Percentiles rank a stretch among this genome's conserved stretches.
Evolutionary conservation across 2,797 vertebrate species (phyloP).

Genomic region (Zenarchopterus dispar): DNA sequence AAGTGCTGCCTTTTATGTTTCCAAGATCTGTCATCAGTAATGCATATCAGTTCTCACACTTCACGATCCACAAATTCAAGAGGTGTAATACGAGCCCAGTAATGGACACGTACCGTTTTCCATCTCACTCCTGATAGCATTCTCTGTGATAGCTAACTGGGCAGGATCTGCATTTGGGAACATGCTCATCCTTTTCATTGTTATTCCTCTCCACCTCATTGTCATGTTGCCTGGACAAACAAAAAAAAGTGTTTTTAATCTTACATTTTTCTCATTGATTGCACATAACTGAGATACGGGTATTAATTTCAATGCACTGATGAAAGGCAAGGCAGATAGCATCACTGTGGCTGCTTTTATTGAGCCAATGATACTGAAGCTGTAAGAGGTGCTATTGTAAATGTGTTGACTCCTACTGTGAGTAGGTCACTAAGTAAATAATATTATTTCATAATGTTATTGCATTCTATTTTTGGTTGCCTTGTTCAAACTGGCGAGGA

Average conservation of each 20-base stretch:
- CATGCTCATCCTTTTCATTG: constrained; percentile 74
- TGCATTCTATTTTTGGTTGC: too few relatives aligned
- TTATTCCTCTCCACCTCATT: constrained; percentile 65
- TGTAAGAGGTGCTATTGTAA: neutral
- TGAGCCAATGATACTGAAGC: neutral
- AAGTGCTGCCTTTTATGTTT: constrained; percentile 18
- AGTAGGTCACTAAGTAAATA: neutral
- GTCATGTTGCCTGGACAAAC: constrained; percentile 63
- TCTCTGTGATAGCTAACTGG: constrained; percentile 63
- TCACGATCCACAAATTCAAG: neutral
- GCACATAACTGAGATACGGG: neutral
- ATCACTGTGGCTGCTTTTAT: neutral
- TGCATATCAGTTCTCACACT: constrained; percentile 14
- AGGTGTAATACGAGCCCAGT: constrained; percentile 4
- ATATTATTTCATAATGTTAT: too few relatives aligned
- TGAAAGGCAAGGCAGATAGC: neutral
- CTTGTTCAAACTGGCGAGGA: too few relatives aligned
- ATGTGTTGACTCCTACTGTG: neutral
- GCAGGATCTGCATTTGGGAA: constrained; percentile 57
- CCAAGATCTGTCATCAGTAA: neutral
- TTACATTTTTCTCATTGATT: neutral
- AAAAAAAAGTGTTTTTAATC: neutral
- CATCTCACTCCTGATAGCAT: constrained; percentile 73
- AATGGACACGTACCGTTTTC: constrained; percentile 74
- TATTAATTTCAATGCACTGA: neutral